Evolutionary conservation across 2,113 vertebrate genomes (phyloP), one percentile per base, ranked within the genome.

Genomic region (Thamnophis sirtalis): DNA sequence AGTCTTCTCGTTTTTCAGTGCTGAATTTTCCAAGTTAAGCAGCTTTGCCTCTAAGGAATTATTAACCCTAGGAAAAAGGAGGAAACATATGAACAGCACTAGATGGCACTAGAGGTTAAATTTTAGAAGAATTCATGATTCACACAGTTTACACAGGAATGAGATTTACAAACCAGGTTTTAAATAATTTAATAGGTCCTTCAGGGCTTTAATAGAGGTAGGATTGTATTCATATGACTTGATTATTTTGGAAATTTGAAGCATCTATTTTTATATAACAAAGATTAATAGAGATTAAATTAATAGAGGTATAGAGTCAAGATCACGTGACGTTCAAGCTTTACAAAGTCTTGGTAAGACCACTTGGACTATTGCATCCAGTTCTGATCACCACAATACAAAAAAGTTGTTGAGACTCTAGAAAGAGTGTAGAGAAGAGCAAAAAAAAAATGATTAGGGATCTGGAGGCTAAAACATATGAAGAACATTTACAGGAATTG

Each of bases 11-110:
- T 96, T 95, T 6, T 9, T 56, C 0, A 95, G 38, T 89, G 85
- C 94, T 0, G 4, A 26, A 24, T 94, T 50, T 1, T 1, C 15
- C 0, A 3, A 4, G 6, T 56, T 93, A 53, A 93, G 80, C 1
- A 15, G n/a, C 93, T 94, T 19, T 21, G 88, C n/a, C 84, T 96
- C 95, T 8, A 94, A 92, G 68, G 95, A 56, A 3, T 95, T 97
- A 0, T 5, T 80, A 51, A 95, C 85, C 17, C 96, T 97, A 89
- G 24, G 28, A 48, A 6, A 43, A 33, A 93, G 63, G 56, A 88
- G 19, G 10, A 38, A 1, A 9, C 53, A 84, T n/a, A 49, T 38
- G 3, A 17, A 89, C 28, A 89, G 68, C 60, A 87, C 22, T 54
- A 0, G 0, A 9, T 11, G 50, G 49, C 80, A 33, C 21, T 53